Base-by-base conservation (phyloP, 2,888 invertebrate species). In the Trachelus tabidus region DNA sequence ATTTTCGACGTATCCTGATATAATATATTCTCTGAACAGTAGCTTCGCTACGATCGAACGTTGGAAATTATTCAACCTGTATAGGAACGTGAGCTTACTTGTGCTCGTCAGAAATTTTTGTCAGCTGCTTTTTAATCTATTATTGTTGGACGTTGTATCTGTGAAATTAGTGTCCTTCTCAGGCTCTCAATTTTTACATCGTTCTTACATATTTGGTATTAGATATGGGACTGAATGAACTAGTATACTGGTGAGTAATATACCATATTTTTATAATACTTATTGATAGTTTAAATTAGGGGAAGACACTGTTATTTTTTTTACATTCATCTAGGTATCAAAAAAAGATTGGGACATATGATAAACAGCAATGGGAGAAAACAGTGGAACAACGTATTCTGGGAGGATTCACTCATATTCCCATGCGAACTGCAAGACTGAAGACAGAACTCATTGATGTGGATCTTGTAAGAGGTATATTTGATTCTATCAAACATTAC, bases 291-390 rank as follows among this genome's bases (percentile, higher is more conserved):
- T 73, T 73, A 33, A 33, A 34, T 33, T 40, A 71, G 56, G 34
- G n/a, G 68, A 73, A 69, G 34, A 33, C n/a, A 33, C 4, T 75
- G 76, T 31, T 11, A 30, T 37, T 75, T 23, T 34, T 40, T 69
- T 56, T 75, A 15, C 23, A 56, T 23, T 56, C 23, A 9, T 23
- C 23, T 56, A 97, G 98, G 97, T 98, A 98, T 93, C 97, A 98
- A 92, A 97, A 97, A 92, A 97, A 98, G 94, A 98, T 99, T 92
- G 98, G 98, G 89, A 97, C 97, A 35, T 98, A 98, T 93, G 98
- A 99, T 93, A 98, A 98, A 91, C 98, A 98, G 89, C 95, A 97
- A 94, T 99, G 98, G 98, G 99, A 99, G 92, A 97, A 97, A 85
- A 97, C 97, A 87, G 96, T 98, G 84, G 98, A 99, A 90, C 97